Evolutionary conservation across 2,888 invertebrate species (phyloP), one percentile per base, ranked within the genome.

Genomic region (Agrenia bidenticulata): DNA sequence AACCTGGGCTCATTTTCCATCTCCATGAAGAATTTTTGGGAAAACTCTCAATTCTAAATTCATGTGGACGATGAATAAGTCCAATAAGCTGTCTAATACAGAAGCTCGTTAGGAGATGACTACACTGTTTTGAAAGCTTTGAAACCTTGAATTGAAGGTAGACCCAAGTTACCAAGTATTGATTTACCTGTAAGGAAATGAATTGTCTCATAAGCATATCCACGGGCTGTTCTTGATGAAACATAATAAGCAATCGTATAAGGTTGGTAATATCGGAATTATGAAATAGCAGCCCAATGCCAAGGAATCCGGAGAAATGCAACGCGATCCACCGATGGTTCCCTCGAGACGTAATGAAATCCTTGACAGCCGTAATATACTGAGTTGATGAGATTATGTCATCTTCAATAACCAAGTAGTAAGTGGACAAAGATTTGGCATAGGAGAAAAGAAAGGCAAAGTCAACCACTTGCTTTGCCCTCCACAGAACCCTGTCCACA

Each of bases 401-500:
- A 67, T 81, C 81, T 67, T 81, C 80, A 23, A 80, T 69, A 19
- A 80, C 78, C 37, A 81, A 66, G 67, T 80, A 80, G 69, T 78
- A 80, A 27, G 76, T 68, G 1, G 79, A 78, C 45, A 79, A 55
- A 9, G 76, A 70, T 21, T 73, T 67, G 7, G 78, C 70, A 64
- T 79, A 80, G 60, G 77, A 69, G 62, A 79, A 78, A 21, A 80
- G 69, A 64, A 78, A 80, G 1, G 79, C 79, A 69, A 79, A 81
- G 71, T 81, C 81, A 19, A 80, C 63, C 24, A 79, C 80, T 73
- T 81, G 81, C 67, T 81, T 81, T 1, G 80, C 77, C 24, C 81
- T 68, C 81, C 81, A 81, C 57, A 76, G 67, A 0, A 80, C 78
- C 51, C 80, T 69, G n/a, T 77, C 73, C 19, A 74, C 66, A 1